Conservation (phyloP, 2,113 vertebrate genomes). For the Ailuropoda melanoleuca region DNA sequence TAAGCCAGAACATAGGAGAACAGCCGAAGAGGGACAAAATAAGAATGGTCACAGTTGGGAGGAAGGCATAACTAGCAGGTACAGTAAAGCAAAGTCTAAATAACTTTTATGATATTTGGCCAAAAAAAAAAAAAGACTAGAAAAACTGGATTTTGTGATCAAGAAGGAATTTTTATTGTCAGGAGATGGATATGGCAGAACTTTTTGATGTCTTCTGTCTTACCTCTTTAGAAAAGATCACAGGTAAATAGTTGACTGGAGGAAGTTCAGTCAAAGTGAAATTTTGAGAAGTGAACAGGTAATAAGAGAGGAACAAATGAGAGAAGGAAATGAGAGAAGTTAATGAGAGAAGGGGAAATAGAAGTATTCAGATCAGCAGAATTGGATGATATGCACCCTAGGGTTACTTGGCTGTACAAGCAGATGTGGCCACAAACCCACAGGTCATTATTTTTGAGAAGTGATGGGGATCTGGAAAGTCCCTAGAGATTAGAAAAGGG, state of each 20-base stretch:
- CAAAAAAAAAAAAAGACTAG: not conserved
- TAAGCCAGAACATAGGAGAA: not conserved
- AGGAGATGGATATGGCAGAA: not conserved
- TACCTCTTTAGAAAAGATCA: constrained; percentile 30
- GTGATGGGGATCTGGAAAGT: constrained; percentile 3
- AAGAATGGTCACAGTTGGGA: not conserved
- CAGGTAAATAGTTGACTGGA: not conserved
- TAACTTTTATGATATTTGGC: not conserved
- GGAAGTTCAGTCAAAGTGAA: not conserved
- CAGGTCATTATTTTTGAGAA: constrained; percentile 56
- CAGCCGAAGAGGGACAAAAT: not conserved
- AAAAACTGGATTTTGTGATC: not conserved
- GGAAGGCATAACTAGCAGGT: not conserved
- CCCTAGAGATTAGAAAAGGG: constrained; percentile 37
- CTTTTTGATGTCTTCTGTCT: not conserved
- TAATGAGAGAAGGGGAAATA: not conserved
- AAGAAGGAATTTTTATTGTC: not conserved
- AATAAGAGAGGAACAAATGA: constrained; percentile 22
- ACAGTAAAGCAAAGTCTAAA: constrained; percentile 10
- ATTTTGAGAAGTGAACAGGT: constrained; percentile 11
- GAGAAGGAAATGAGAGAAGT: not conserved
- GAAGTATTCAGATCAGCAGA: constrained; percentile 1
- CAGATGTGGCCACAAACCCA: constrained; percentile 38
- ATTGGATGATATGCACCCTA: not conserved
- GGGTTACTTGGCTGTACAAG: not conserved